Percentiles rank a stretch among this genome's conserved stretches.
Evolutionary conservation across 2,797 vertebrate genomes (phyloP).

Genomic region (Cercopithecus petaurista): DNA sequence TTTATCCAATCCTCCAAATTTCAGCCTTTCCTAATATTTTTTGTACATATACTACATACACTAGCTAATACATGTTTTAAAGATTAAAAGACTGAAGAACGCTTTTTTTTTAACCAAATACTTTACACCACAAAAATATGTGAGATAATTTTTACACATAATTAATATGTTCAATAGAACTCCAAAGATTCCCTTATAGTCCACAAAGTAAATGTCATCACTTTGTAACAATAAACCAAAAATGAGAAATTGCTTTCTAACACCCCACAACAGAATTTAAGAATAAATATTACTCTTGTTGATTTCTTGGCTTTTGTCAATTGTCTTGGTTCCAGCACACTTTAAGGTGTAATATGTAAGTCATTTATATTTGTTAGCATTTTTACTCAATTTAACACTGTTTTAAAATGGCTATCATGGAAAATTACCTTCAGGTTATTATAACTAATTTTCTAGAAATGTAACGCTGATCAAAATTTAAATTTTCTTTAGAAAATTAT

Average conservation of each 20-base stretch:
- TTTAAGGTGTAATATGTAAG: background rate
- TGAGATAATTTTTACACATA: background rate
- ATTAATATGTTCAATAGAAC: background rate
- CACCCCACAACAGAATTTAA: background rate
- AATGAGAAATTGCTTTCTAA: background rate
- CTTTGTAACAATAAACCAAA: background rate
- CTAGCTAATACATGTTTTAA: background rate
- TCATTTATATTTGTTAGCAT: background rate
- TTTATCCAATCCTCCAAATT: background rate
- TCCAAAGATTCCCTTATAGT: background rate
- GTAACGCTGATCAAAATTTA: background rate
- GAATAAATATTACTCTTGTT: background rate
- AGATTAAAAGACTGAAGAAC: background rate
- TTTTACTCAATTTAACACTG: background rate
- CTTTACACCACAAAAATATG: background rate
- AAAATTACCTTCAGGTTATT: background rate
- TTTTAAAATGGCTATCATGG: background rate
- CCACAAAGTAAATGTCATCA: background rate
- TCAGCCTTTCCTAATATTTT: background rate
- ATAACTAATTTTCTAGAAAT: constrained; percentile 11
- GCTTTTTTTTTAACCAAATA: background rate
- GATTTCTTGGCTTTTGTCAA: background rate
- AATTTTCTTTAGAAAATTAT: constrained; percentile 22
- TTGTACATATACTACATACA: background rate
- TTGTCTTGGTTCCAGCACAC: background rate